Percentiles rank a stretch among this genome's conserved stretches.
phyloP scores from a whole-genome alignment of 1,140 invertebrate species.

The Aphaenogaster ashmeadi region DNA sequence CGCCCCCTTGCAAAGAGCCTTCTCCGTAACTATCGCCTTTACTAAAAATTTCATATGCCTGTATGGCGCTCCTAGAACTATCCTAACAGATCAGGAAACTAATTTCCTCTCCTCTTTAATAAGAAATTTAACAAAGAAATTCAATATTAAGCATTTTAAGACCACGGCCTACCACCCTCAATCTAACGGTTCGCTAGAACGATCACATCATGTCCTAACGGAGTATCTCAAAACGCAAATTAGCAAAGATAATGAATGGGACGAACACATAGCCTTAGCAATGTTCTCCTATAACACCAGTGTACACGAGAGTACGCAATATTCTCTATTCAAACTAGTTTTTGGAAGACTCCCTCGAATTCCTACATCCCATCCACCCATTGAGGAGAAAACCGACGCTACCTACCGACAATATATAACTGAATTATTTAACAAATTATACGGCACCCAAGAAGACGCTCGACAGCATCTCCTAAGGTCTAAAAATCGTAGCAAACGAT shows the following conservation, averaged over 20 bases:
- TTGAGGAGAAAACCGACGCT: no score
- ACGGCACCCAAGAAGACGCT: no score
- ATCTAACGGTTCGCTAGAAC: constrained; percentile 73
- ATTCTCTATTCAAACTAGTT: background rate
- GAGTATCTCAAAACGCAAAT: background rate
- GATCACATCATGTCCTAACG: constrained; percentile 55
- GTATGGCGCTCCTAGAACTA: background rate
- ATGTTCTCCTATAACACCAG: background rate
- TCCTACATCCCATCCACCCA: no score
- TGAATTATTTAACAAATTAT: no score
- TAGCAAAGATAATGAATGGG: background rate
- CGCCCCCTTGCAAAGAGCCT: no score
- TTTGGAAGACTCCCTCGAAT: background rate
- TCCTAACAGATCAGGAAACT: background rate
- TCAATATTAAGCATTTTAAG: background rate
- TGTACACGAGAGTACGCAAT: background rate
- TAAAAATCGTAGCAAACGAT: no score
- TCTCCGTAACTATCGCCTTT: constrained; percentile 48
- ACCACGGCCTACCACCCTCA: constrained; percentile 28
- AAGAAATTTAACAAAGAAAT: constrained; percentile 4
- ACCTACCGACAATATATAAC: no score
- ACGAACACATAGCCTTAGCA: no score
- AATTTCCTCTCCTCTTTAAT: constrained; percentile 7
- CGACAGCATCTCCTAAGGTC: no score
- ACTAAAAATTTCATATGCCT: constrained; percentile 55